phyloP scores from a whole-genome alignment of 2,113 vertebrate species.

The Coptodon bakossiorum region DNA sequence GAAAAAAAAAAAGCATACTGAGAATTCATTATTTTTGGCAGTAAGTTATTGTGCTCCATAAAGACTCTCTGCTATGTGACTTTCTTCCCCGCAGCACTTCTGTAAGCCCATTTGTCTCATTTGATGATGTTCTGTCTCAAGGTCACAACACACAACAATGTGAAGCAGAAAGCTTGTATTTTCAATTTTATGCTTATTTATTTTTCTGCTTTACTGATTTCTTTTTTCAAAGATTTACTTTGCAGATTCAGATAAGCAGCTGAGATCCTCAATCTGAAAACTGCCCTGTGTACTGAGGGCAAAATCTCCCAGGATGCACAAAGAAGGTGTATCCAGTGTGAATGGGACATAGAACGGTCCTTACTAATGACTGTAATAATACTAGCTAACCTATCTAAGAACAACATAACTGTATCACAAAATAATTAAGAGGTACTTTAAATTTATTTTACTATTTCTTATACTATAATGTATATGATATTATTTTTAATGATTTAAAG shows the following conservation, averaged over 20 bases:
- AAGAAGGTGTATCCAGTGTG: background rate
- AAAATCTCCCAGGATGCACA: background rate
- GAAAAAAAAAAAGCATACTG: background rate
- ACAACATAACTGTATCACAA: background rate
- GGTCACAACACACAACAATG: background rate
- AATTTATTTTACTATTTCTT: background rate
- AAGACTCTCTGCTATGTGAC: background rate
- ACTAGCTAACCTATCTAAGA: background rate
- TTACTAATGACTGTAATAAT: background rate
- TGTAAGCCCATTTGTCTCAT: background rate
- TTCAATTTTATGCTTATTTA: background rate
- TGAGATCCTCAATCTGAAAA: background rate
- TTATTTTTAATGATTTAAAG: background rate
- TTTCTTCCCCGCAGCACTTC: background rate
- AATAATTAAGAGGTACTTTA: background rate
- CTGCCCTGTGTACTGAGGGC: no score
- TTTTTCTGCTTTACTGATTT: background rate
- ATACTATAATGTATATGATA: background rate
- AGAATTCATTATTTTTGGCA: background rate
- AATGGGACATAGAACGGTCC: background rate
- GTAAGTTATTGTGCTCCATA: background rate
- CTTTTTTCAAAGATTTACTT: background rate
- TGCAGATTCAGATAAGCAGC: background rate
- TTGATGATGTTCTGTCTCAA: background rate
- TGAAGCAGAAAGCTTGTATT: background rate